Conservation (phyloP, 2,797 vertebrate genomes). For the Sebastiscus albofasciatus region DNA sequence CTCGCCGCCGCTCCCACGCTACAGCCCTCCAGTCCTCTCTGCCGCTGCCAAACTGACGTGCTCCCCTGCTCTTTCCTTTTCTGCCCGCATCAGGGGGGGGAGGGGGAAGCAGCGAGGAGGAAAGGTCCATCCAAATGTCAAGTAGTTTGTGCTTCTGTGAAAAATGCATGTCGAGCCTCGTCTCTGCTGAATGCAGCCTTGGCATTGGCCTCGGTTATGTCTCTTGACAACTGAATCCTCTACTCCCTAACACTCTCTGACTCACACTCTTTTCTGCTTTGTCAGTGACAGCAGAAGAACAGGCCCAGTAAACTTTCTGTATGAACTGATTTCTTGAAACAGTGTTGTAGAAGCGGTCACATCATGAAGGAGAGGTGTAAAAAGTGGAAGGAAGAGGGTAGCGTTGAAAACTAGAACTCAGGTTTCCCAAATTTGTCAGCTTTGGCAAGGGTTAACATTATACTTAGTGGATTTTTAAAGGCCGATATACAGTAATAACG, state of each 20-base stretch:
- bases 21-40: constrained; percentile 5
- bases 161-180: constrained; percentile 51
- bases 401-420: neutral
- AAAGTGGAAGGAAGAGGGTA: neutral
- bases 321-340: neutral
- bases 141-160: constrained; percentile 56
- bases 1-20: neutral
- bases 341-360: neutral
- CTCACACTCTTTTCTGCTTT: constrained; percentile 25
- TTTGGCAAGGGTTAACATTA: neutral
- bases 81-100: neutral
- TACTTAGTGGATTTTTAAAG: neutral
- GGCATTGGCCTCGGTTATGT: constrained; percentile 40
- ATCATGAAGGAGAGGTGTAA: neutral
- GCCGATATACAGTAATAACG: too few species aligned
- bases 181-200: constrained; percentile 40
- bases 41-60: neutral
- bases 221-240: constrained; percentile 58
- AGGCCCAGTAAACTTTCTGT: neutral
- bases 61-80: constrained; percentile 11
- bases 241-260: constrained; percentile 31
- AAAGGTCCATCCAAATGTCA: constrained; percentile 64
- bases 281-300: constrained; percentile 4
- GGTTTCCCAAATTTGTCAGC: neutral
- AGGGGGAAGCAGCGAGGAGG: neutral